Conservation (phyloP, 2,888 invertebrate species). For the Odiellus spinosus region DNA sequence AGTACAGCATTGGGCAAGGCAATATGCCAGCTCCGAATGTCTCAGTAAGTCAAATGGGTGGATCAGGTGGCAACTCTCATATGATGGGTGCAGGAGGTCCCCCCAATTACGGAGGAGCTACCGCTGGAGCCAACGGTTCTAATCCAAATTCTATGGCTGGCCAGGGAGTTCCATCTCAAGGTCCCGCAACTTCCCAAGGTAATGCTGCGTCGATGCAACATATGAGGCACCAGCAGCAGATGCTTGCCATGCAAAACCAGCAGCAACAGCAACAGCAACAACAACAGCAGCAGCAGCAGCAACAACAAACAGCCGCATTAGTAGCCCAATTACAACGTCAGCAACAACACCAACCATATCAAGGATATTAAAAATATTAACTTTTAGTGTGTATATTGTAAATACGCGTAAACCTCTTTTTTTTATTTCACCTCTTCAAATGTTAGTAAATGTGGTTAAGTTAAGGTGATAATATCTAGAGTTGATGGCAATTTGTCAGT, state of each 20-base stretch:
- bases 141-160: slow-evolving; percentile 13
- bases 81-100: slow-evolving; percentile 9
- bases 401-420: too few species aligned
- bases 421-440: too few species aligned
- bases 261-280: slow-evolving; percentile 5
- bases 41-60: slow-evolving; percentile 16
- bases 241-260: slow-evolving; percentile 14
- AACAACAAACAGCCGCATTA: slow-evolving; percentile 11
- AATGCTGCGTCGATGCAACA: slow-evolving; percentile 12
- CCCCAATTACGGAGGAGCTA: slow-evolving; percentile 12
- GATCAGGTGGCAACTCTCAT: slow-evolving; percentile 7
- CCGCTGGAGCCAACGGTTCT: slow-evolving; percentile 5
- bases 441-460: too few species aligned
- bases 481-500: too few species aligned
- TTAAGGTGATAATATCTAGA: too few species aligned
- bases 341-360: slow-evolving; percentile 15
- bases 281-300: slow-evolving; percentile 15
- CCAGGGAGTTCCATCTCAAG: slow-evolving; percentile 1
- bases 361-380: slow-evolving; percentile 1
- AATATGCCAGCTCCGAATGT: slow-evolving; percentile 18
- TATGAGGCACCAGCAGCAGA: slow-evolving; percentile 15
- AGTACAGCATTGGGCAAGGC: slow-evolving; percentile 11
- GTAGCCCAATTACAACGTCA: slow-evolving; percentile 13
- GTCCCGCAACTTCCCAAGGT: slow-evolving; percentile 9
- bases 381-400: too few species aligned